phyloP scores from a whole-genome alignment of 2,797 vertebrate species.

The Sebastes alutus region DNA sequence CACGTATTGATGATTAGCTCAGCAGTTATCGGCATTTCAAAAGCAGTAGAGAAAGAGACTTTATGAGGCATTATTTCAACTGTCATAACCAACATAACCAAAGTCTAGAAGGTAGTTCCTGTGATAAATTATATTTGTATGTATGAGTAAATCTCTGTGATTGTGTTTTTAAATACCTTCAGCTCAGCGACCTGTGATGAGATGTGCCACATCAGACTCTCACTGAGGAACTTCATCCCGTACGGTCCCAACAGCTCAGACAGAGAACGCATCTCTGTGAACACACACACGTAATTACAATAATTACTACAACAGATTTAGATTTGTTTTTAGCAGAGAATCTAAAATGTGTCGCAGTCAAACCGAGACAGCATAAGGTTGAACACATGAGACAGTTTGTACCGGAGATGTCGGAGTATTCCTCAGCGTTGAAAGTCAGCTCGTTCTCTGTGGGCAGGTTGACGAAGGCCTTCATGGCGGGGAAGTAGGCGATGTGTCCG shows the following conservation, averaged over 20 bases:
- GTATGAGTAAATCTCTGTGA: not conserved
- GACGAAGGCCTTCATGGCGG: conserved; percentile 99
- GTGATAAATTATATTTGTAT: not conserved
- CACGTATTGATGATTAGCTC: not conserved
- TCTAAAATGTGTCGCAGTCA: not conserved
- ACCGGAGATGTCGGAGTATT: conserved; percentile 99
- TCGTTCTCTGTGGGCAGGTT: conserved; percentile 99
- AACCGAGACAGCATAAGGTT: too few relatives aligned
- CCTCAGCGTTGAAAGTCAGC: conserved; percentile 97
- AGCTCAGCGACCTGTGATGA: conserved; percentile 98
- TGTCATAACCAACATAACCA: not conserved
- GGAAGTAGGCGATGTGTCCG: conserved; percentile 98
- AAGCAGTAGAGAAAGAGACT: not conserved
- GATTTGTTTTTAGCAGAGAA: not conserved
- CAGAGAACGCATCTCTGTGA: conserved; percentile 94
- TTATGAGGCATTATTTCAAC: not conserved
- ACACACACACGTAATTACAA: not conserved
- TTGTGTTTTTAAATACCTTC: conserved; percentile 82
- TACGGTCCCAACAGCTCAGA: conserved; percentile 97
- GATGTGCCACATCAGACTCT: conserved; percentile 99
- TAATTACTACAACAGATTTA: not conserved
- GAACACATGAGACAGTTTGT: not conserved
- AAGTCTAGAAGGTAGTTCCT: not conserved
- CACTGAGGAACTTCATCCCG: conserved; percentile 99
- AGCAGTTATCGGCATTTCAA: not conserved